Conservation (phyloP, 1,140 invertebrate genomes). For the Rhagoletis pomonella region DNA sequence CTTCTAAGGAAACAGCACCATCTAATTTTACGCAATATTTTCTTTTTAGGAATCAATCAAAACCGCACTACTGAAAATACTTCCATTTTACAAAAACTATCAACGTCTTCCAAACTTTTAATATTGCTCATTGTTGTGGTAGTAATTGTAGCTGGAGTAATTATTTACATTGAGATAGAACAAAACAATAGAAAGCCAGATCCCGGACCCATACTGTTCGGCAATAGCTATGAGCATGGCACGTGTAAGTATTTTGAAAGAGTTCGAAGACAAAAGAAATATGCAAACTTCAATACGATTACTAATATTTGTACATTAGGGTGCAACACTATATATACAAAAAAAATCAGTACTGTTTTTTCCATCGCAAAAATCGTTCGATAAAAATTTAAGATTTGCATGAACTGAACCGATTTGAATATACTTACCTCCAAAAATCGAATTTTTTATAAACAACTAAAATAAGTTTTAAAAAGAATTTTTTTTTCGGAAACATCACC, state of each 20-base stretch:
- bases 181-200: constrained; percentile 58
- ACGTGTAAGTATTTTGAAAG: constrained; percentile 66
- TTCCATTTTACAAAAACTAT: constrained; percentile 59
- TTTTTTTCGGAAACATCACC: too few species aligned
- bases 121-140: constrained; percentile 63
- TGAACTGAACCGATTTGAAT: too few species aligned
- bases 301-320: neutral
- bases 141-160: constrained; percentile 60
- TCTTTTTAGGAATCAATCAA: constrained; percentile 65
- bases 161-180: constrained; percentile 60
- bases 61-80: constrained; percentile 43
- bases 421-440: too few species aligned
- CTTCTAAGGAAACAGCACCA: too few species aligned
- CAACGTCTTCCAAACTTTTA: constrained; percentile 65
- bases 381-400: too few species aligned
- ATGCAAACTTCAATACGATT: neutral
- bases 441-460: too few species aligned
- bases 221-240: constrained; percentile 68
- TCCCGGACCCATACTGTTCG: constrained; percentile 63
- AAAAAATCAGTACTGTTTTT: too few species aligned
- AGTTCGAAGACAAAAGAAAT: neutral
- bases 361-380: too few species aligned
- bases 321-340: too few species aligned
- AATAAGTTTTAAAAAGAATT: too few species aligned
- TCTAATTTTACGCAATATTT: neutral